Base-by-base conservation (phyloP, 2,888 invertebrate species). In the Melinaea menophilus region DNA sequence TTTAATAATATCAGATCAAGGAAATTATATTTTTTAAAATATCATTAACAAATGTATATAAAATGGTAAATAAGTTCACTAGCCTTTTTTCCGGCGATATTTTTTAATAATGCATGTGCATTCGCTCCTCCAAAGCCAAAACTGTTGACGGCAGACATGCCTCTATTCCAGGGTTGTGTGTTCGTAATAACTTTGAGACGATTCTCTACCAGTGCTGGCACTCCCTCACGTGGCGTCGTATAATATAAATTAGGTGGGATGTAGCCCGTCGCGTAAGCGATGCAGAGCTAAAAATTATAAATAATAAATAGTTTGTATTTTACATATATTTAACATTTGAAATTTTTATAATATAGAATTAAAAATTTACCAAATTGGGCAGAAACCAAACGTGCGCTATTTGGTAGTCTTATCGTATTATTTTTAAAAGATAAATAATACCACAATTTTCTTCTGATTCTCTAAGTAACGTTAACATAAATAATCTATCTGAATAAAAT, bases 61-160 rank as follows among this genome's bases (percentile, higher is more conserved):
- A 4, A 37, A 37, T 2, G 7, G 4, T 37, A 5, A 37, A 2
- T 13, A 47, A n/a, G 12, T 47, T 4, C 22, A 55, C 68, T 63
- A 46, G 92, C 82, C 86, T 94, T 95, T 41, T 76, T 91, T 67
- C 93, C 93, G 0, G 86, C 76, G 62, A 93, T 85, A 56, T 94
- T 92, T 77, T 93, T 92, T 7, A 96, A 79, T 54, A 96, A 78
- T 37, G 93, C 88, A 74, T 96, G 96, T 56, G 94, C 95, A 76
- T 97, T 97, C 3, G 95, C 95, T 0, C 98, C 98, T 37, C 98
- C 98, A 78, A 98, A 98, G 0, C 98, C 98, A 80, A 98, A 98
- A 7, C 96, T 97, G 88, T 97, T 98, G 34, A 98, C 92, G 3
- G 95, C 98, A 34, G 95, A 94, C 77, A 95, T 91, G 31, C 96